Percentiles rank a stretch among this genome's conserved stretches.
These are phyloP conservation scores for Atherinosoma microstoma DNA, from an alignment of 2,797 vertebrate genomes.

Conservation along the genomic window DNA sequence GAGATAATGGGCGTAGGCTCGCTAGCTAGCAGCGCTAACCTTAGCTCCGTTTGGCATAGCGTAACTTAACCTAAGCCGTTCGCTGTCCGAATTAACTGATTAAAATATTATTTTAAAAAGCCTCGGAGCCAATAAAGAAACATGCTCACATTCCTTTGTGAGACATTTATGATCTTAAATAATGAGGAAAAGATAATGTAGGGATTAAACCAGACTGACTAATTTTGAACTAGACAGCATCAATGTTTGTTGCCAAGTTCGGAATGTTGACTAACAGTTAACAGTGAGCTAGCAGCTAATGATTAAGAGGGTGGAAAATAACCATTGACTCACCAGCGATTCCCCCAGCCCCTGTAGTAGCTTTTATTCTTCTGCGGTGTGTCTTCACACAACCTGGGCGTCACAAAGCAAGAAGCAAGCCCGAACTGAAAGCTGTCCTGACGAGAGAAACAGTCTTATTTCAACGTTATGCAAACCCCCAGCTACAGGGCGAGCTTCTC, in stretches of 20 bases:
- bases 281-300: conserved; percentile 15
- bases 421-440: conserved; percentile 13
- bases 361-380: conserved; percentile 1
- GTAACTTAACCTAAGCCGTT: conserved; percentile 5
- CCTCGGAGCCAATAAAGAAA: not conserved
- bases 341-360: conserved; percentile 29
- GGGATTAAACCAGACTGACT: not conserved
- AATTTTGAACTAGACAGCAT: conserved; percentile 23
- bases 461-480: conserved; percentile 23
- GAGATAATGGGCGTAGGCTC: conserved; percentile 64
- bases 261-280: not conserved
- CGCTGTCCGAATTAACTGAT: not conserved
- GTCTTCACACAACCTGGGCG: conserved; percentile 34
- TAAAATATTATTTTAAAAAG: not conserved
- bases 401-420: not conserved
- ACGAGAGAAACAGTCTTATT: conserved; percentile 11
- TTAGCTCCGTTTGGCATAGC: conserved; percentile 28
- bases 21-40: conserved; percentile 61
- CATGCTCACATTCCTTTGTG: accelerated
- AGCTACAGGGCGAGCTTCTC: conserved; percentile 51
- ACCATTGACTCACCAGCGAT: conserved; percentile 62
- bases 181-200: not conserved
- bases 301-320: not conserved
- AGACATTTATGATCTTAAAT: not conserved
- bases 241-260: conserved; percentile 3